A percentile compares a stretch with the other conserved stretches of the same genome.
Conservation (phyloP, 2,888 invertebrate genomes). For the Priocnemis perturbator region DNA sequence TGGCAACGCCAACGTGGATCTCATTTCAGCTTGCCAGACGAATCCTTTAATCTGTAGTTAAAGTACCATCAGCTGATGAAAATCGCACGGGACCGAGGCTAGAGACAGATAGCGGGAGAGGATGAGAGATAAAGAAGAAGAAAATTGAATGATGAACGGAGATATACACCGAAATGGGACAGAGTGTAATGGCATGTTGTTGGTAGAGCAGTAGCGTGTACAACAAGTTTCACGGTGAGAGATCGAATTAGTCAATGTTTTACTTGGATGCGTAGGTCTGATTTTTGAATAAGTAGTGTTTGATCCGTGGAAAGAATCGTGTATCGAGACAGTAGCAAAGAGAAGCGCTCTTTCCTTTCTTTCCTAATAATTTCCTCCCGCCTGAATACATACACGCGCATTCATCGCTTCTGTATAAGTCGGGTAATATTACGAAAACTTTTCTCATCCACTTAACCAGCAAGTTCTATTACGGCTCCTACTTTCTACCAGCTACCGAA, state of each 20-base stretch:
- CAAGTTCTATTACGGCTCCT: conserved; percentile 43
- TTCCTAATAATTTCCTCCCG: neutral
- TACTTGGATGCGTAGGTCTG: too few relatives aligned
- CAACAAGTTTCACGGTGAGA: too few relatives aligned
- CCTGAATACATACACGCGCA: too few relatives aligned
- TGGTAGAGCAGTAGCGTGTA: too few relatives aligned
- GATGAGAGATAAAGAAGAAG: neutral
- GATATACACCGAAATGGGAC: neutral
- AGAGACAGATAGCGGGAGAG: neutral
- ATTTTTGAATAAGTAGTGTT: neutral
- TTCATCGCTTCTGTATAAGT: too few relatives aligned
- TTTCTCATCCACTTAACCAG: conserved; percentile 57
- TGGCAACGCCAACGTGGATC: conserved; percentile 11
- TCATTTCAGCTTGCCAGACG: conserved; percentile 34
- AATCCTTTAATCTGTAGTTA: conserved; percentile 49
- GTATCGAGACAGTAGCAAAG: too few relatives aligned
- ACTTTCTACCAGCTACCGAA: conserved; percentile 38
- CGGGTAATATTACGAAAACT: conserved; percentile 49
- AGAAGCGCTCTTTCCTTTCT: neutral
- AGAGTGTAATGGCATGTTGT: neutral
- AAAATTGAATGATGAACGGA: neutral
- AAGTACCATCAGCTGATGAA: conserved; percentile 50
- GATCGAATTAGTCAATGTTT: neutral
- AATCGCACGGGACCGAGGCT: conserved; percentile 37
- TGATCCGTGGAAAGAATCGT: neutral